Evolutionary conservation across 2,888 invertebrate genomes (phyloP).

Genomic region (Synanthedon vespiformis): DNA sequence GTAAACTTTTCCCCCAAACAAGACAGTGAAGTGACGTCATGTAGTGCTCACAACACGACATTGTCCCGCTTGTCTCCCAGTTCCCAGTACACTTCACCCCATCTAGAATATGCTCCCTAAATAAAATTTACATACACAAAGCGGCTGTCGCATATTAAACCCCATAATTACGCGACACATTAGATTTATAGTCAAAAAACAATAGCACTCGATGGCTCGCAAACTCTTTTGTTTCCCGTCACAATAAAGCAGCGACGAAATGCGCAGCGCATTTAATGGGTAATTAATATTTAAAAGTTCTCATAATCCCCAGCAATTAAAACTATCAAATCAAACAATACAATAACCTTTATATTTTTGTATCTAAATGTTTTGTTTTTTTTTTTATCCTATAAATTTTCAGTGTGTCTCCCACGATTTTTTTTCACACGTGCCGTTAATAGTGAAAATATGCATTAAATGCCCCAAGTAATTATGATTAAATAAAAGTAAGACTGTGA

Average conservation of each 20-base stretch:
- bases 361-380: slow-evolving; percentile 5
- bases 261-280: slow-evolving; percentile 55
- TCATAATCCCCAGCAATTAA: slow-evolving; percentile 58
- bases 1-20: slow-evolving; percentile 12
- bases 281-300: slow-evolving; percentile 61
- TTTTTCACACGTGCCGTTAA: no score
- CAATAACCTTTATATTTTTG: slow-evolving; percentile 29
- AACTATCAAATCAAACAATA: slow-evolving; percentile 34
- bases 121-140: slow-evolving; percentile 63
- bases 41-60: slow-evolving; percentile 36
- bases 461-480: no score
- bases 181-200: slow-evolving; percentile 66
- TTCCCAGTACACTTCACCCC: slow-evolving; percentile 59
- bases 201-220: slow-evolving; percentile 35
- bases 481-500: no score
- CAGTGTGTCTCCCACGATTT: not conserved
- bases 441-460: no score
- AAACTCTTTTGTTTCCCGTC: slow-evolving; percentile 48
- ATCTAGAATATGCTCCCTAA: slow-evolving; percentile 19
- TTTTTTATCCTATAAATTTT: not conserved
- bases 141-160: slow-evolving; percentile 64
- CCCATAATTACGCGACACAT: slow-evolving; percentile 57
- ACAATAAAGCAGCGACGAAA: slow-evolving; percentile 31
- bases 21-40: slow-evolving; percentile 48
- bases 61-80: slow-evolving; percentile 24